Base-by-base conservation (phyloP, 2,113 vertebrate genomes). In the Gracilinanus agilis region DNA sequence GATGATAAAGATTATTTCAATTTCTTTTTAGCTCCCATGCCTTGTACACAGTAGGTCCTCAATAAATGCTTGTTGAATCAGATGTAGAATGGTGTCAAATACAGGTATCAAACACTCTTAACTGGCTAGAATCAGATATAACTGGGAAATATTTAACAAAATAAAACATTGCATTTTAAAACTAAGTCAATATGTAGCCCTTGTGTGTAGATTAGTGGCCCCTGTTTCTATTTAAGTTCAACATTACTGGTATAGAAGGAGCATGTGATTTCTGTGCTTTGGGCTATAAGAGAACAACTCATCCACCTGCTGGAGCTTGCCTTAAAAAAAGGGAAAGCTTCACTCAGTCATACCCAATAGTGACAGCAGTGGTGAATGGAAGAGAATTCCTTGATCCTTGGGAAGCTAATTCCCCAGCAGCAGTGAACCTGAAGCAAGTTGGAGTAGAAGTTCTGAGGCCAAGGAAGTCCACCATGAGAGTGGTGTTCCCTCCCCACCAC, bases 241-340 rank as follows among this genome's bases (percentile, higher is more conserved):
- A 67, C 27, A 67, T 3, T 16, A 44, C 61, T 2, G 44, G 24
- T 0, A 2, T 12, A 92, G 44, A 61, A 27, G 3, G 27, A 94
- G 93, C n/a, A 58, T 19, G 54, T 83, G 8, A 40, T 7, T 55
- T 53, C 91, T 55, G 40, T 29, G 53, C 25, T 54, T 13, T 44
- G 90, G 75, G 92, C 55, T 53, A n/a, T 19, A 40, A n/a, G n/a
- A 83, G 67, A 83, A 83, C 67, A 49, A 75, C 61, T 75, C 61
- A 23, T 83, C 40, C n/a, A 40, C 40, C 34, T 83, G n/a, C n/a
- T 55, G 61, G 92, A 19, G 61, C 13, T n/a, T 89, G 34, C n/a
- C 34, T 83, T 53, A 89, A 75, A 90, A 94, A 93, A 91, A 96
- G 89, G 67, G 91, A 93, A 95, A 90, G 53, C 0, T 58, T 83